Evolutionary conservation across 1,140 invertebrate species (phyloP).

Genomic region (Vanessa atalanta): DNA sequence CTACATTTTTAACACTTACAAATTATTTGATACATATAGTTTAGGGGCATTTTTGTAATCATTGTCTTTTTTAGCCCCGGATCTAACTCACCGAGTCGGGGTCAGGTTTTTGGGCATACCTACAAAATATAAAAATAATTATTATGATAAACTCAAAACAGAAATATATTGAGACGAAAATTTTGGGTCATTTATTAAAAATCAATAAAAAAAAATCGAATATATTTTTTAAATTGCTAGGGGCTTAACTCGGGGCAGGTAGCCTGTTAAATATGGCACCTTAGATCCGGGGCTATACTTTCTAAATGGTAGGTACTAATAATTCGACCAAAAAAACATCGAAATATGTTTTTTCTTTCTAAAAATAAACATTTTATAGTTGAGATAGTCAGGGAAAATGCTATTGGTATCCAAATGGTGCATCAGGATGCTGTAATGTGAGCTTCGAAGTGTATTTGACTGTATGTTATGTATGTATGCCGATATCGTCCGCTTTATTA

Average conservation of each 20-base stretch:
- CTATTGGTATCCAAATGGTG: slow-evolving; percentile 1
- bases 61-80: neutral
- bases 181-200: no score
- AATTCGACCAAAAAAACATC: neutral
- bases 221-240: no score
- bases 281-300: no score
- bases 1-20: neutral
- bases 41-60: neutral
- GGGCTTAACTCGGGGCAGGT: no score
- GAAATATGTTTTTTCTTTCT: neutral
- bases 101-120: no score
- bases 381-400: slow-evolving; percentile 21
- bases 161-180: no score
- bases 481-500: slow-evolving; percentile 11
- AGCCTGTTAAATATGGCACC: no score
- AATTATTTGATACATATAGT: neutral
- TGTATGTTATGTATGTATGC: slow-evolving; percentile 33
- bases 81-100: no score
- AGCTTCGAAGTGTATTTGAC: slow-evolving; percentile 28
- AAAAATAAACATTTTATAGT: neutral
- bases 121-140: no score
- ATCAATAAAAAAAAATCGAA: no score
- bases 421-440: slow-evolving; percentile 52
- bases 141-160: no score
- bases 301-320: neutral